Evolutionary conservation across 2,888 invertebrate species (phyloP).

Genomic region (Ophraella communa): DNA sequence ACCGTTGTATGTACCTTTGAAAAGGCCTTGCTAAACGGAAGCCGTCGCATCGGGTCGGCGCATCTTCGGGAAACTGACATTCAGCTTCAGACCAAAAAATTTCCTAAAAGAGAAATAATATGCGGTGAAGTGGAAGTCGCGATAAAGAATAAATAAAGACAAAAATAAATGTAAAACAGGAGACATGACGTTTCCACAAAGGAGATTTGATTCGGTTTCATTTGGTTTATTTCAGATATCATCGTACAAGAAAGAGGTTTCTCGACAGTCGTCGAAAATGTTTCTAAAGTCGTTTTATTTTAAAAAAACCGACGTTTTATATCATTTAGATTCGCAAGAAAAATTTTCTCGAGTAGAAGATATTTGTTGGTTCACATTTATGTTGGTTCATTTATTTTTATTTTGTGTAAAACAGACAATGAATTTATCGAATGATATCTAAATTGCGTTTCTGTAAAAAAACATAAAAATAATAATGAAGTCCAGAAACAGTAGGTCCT

Average conservation of each 20-base stretch:
- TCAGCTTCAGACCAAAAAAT: slow-evolving; percentile 22
- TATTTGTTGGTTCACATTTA: slow-evolving; percentile 1
- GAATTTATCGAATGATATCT: no score
- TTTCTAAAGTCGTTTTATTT: slow-evolving; percentile 24
- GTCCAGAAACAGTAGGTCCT: no score
- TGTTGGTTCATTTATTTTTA: no score
- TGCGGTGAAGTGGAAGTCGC: slow-evolving; percentile 52
- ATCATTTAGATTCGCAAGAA: slow-evolving; percentile 25
- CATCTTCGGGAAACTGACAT: not conserved
- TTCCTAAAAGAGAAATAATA: slow-evolving; percentile 41
- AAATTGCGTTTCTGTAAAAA: no score
- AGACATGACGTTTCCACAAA: slow-evolving; percentile 51
- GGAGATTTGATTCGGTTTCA: slow-evolving; percentile 50
- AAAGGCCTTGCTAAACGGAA: not conserved
- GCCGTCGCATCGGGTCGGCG: no score
- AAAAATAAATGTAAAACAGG: slow-evolving; percentile 52
- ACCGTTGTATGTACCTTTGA: no score
- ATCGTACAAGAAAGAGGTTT: slow-evolving; percentile 11
- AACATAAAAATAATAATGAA: not conserved
- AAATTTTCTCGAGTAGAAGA: slow-evolving; percentile 14
- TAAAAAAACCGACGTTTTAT: slow-evolving; percentile 19
- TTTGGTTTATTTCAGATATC: slow-evolving; percentile 38
- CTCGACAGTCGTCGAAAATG: slow-evolving; percentile 20
- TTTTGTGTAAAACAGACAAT: no score
- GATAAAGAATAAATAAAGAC: slow-evolving; percentile 59